These are phyloP conservation scores for Drosophila hydei DNA, from an alignment of 1,140 invertebrate genomes.

Conservation along the genomic window DNA sequence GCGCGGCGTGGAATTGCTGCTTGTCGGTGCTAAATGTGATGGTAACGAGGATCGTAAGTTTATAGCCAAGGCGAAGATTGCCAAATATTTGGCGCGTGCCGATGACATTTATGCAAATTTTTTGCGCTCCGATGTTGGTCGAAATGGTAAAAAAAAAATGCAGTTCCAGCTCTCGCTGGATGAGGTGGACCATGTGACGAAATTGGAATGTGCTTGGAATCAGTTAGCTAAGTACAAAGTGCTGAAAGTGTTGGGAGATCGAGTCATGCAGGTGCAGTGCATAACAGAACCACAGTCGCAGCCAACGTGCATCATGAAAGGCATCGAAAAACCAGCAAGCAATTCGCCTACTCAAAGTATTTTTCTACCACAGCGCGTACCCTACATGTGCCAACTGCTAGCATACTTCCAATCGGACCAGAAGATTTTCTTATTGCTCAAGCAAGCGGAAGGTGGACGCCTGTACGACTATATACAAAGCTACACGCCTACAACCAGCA, in stretches of 20 bases:
- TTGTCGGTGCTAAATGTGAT: slow-evolving; percentile 82
- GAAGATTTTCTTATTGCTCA: slow-evolving; percentile 84
- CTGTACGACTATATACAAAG: slow-evolving; percentile 83
- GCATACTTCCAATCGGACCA: slow-evolving; percentile 85
- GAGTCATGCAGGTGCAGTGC: slow-evolving; percentile 84
- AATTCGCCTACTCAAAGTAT: slow-evolving; percentile 80
- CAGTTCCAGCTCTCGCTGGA: slow-evolving; percentile 76
- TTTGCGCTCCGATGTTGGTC: slow-evolving; percentile 15
- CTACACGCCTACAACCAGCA: slow-evolving; percentile 55
- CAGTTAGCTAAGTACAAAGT: slow-evolving; percentile 85
- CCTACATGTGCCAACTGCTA: slow-evolving; percentile 84
- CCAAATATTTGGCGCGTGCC: slow-evolving; percentile 82
- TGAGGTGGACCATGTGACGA: slow-evolving; percentile 49
- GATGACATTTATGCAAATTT: slow-evolving; percentile 84
- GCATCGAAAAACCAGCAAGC: slow-evolving; percentile 84
- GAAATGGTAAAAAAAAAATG: slow-evolving; percentile 26
- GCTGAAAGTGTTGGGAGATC: slow-evolving; percentile 78
- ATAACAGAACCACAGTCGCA: slow-evolving; percentile 78
- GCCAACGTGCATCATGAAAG: slow-evolving; percentile 84
- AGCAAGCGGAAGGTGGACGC: slow-evolving; percentile 83
- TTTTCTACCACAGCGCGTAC: slow-evolving; percentile 84
- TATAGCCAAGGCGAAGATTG: slow-evolving; percentile 82
- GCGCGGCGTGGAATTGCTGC: slow-evolving; percentile 84
- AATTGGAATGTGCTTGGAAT: slow-evolving; percentile 77
- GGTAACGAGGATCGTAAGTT: slow-evolving; percentile 72